Evolutionary conservation across 2,888 invertebrate species (phyloP).

Genomic region (Agrilus mali): DNA sequence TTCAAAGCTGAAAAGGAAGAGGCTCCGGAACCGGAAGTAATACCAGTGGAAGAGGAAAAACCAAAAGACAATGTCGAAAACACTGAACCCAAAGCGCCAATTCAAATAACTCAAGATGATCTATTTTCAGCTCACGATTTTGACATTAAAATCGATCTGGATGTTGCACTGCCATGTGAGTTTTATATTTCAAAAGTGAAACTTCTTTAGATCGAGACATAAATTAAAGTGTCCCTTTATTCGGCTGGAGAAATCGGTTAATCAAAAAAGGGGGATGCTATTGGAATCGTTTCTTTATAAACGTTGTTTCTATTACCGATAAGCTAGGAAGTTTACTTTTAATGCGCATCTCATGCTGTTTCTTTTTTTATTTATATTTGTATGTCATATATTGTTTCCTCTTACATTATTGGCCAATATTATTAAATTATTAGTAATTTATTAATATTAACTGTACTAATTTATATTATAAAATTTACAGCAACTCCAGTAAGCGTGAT

Average conservation of each 20-base stretch:
- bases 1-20: conserved; percentile 47
- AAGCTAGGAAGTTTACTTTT: not conserved
- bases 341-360: conserved; percentile 1
- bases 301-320: too few species aligned
- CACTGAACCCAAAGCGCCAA: conserved; percentile 19
- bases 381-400: too few species aligned
- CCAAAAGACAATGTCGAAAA: conserved; percentile 13
- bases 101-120: conserved; percentile 38
- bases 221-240: too few species aligned
- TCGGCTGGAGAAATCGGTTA: too few species aligned
- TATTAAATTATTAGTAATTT: too few species aligned
- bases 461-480: conserved; percentile 33
- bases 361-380: too few species aligned
- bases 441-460: too few species aligned
- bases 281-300: too few species aligned
- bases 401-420: not conserved
- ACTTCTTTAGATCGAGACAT: too few species aligned
- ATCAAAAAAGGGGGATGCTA: too few species aligned
- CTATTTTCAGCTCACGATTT: conserved; percentile 69
- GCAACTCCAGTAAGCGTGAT: conserved; percentile 57
- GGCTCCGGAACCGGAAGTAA: conserved; percentile 21
- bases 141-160: conserved; percentile 88
- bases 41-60: conserved; percentile 24
- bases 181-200: conserved; percentile 20
- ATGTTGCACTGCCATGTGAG: conserved; percentile 69